Conservation (phyloP, 2,797 vertebrate genomes). For the Lepus townsendii region DNA sequence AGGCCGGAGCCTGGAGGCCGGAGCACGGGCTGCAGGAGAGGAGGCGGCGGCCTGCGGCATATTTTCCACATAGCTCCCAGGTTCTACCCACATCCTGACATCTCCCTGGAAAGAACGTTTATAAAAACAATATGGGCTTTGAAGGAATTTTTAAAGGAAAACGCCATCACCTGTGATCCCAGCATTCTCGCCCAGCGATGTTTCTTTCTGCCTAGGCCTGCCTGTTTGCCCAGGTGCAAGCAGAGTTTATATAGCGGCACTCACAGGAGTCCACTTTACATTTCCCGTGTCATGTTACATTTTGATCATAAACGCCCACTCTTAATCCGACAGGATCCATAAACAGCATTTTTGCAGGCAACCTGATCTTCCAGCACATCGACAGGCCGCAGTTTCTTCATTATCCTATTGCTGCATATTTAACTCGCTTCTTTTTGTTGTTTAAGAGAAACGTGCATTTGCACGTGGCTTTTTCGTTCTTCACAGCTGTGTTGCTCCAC, state of each 20-base stretch:
- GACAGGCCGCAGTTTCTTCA: background rate
- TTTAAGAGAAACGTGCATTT: background rate
- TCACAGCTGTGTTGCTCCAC: background rate
- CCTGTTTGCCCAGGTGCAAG: background rate
- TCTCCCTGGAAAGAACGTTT: conserved; percentile 38
- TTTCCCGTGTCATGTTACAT: background rate
- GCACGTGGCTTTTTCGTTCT: background rate
- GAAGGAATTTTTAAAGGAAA: conserved; percentile 45
- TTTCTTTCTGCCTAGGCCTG: conserved; percentile 5
- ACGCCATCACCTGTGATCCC: background rate
- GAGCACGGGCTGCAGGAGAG: background rate
- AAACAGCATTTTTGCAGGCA: background rate
- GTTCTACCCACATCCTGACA: conserved; percentile 16
- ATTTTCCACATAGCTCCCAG: background rate
- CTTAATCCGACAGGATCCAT: background rate
- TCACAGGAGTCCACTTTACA: background rate
- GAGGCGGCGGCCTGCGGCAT: background rate
- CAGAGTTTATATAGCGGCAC: background rate
- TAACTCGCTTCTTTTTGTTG: conserved; percentile 22
- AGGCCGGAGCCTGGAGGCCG: too few relatives aligned
- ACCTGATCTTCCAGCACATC: background rate
- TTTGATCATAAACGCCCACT: background rate
- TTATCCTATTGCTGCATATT: conserved; percentile 9
- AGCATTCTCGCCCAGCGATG: background rate
- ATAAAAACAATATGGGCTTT: conserved; percentile 43